phyloP scores from a whole-genome alignment of 2,797 vertebrate genomes.

The Myripristis jacobus region DNA sequence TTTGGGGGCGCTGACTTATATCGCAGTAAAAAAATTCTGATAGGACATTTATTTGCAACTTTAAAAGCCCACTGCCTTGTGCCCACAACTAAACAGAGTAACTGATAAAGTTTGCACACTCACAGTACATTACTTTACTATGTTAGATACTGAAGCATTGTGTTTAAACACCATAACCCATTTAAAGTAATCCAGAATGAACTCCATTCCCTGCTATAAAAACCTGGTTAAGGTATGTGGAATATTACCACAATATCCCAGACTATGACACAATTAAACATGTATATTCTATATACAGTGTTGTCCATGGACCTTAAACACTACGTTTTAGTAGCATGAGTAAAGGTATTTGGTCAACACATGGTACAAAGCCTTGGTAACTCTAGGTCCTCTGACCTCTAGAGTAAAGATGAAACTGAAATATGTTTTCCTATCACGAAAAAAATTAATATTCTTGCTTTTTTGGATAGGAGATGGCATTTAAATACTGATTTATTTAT shows the following conservation, averaged over 20 bases:
- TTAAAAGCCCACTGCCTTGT: conserved; percentile 34
- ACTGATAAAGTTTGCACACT: background rate
- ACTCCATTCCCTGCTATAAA: background rate
- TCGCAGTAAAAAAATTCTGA: conserved; percentile 10
- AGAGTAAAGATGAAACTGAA: background rate
- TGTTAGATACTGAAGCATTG: background rate
- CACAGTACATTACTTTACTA: background rate
- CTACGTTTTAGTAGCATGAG: background rate
- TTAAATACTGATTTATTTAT: conserved; percentile 26
- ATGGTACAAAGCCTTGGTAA: background rate
- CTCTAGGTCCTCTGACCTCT: too few relatives aligned
- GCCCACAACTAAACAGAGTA: conserved; percentile 24
- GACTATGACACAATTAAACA: background rate
- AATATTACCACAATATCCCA: too few relatives aligned
- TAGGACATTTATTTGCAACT: conserved; percentile 24
- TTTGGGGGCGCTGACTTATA: conserved; percentile 39
- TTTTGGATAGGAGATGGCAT: background rate
- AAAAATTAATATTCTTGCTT: background rate
- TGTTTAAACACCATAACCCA: conserved; percentile 13
- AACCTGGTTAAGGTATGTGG: background rate
- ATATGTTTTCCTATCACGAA: background rate
- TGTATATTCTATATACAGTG: background rate
- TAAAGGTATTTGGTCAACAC: background rate
- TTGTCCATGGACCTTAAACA: too few relatives aligned
- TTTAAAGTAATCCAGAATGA: background rate